Conservation (phyloP, 1,140 invertebrate genomes). For the roundworm (Caenorhabditis elegans) region DNA sequence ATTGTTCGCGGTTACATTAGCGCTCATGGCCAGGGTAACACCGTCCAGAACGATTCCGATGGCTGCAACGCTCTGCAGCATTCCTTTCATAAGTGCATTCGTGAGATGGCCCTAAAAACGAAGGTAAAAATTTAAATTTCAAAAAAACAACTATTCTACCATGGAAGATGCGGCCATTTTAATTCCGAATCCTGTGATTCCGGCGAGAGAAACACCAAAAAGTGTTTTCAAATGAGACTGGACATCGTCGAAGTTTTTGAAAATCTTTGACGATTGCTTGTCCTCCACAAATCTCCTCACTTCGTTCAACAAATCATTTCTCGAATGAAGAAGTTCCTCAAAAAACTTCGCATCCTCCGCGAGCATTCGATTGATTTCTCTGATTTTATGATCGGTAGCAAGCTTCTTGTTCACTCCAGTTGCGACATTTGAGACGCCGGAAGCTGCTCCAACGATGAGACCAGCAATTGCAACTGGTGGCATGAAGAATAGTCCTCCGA, state of each 20-base stretch:
- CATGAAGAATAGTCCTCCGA: conserved; percentile 51
- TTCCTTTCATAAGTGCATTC: conserved; percentile 27
- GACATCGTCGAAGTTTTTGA: conserved; percentile 9
- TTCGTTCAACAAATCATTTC: background rate
- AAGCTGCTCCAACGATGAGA: conserved; percentile 62
- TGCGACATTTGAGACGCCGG: conserved; percentile 85
- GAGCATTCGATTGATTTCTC: background rate
- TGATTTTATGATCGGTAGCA: conserved; percentile 68
- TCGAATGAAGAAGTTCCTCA: background rate
- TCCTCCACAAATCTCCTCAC: background rate
- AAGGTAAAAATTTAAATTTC: background rate
- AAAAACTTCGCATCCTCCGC: background rate
- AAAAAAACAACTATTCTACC: too few species aligned
- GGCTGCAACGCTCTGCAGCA: conserved; percentile 34
- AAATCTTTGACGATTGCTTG: background rate
- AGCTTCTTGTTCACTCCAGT: conserved; percentile 91
- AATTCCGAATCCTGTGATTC: background rate
- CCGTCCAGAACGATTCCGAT: conserved; percentile 34
- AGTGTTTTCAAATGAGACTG: background rate
- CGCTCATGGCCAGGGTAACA: conserved; percentile 14
- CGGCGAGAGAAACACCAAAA: background rate
- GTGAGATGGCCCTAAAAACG: conserved; percentile 18
- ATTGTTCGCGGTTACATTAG: background rate
- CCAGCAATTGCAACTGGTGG: conserved; percentile 35
- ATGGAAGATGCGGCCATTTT: background rate